These are phyloP conservation scores for Pseudoatta argentina DNA, from an alignment of 1,140 invertebrate genomes.

Conservation along the genomic window DNA sequence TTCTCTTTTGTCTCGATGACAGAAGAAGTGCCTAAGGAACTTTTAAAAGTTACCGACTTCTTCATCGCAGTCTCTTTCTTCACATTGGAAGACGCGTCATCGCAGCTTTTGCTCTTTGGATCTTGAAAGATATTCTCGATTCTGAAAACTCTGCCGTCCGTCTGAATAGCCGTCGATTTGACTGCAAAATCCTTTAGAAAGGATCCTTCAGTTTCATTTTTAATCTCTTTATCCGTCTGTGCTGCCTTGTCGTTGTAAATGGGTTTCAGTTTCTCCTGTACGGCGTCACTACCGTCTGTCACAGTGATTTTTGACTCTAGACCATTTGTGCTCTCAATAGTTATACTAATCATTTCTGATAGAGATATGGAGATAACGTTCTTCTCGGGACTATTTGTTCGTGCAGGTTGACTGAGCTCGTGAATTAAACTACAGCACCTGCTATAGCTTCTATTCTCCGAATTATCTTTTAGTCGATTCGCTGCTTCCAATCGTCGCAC, in stretches of 20 bases:
- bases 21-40: conserved; percentile 78
- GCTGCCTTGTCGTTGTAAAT: conserved; percentile 65
- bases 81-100: conserved; percentile 35
- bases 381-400: conserved; percentile 62
- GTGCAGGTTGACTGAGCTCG: neutral
- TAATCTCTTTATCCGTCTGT: conserved; percentile 76
- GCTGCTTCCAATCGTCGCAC: neutral
- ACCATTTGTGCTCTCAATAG: conserved; percentile 77
- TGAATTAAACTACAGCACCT: conserved; percentile 41
- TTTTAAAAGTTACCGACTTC: conserved; percentile 76
- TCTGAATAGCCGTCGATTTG: conserved; percentile 65
- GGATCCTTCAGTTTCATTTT: conserved; percentile 20
- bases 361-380: conserved; percentile 81
- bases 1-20: conserved; percentile 57
- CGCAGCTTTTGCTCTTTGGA: conserved; percentile 58
- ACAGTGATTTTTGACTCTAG: conserved; percentile 80
- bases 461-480: neutral
- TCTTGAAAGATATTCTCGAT: conserved; percentile 82
- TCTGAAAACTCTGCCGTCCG: conserved; percentile 76
- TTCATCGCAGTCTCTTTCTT: conserved; percentile 45
- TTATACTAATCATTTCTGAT: conserved; percentile 81
- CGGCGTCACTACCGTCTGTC: conserved; percentile 66
- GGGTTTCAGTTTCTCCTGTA: neutral
- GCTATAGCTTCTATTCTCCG: conserved; percentile 5
- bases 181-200: conserved; percentile 11